Percentiles rank a stretch among this genome's conserved stretches.
These are phyloP conservation scores for Polietes domitor DNA, from an alignment of 2,888 invertebrate genomes.

Conservation along the genomic window DNA sequence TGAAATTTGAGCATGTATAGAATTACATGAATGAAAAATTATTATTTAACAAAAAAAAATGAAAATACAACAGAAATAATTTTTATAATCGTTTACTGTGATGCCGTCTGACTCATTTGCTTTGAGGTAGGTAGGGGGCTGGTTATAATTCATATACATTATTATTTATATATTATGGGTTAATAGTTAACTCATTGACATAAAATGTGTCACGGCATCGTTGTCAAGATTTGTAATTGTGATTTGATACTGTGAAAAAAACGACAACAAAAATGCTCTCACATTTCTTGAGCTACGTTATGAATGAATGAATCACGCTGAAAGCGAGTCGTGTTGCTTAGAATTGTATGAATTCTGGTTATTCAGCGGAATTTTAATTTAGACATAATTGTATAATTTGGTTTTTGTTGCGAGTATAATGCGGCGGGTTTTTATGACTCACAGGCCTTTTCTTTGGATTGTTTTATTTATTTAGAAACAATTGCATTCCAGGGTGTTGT, in stretches of 20 bases:
- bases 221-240: slow-evolving; percentile 1
- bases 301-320: neutral
- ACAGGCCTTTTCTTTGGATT: neutral
- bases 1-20: slow-evolving; percentile 47
- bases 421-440: neutral
- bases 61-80: neutral
- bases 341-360: neutral
- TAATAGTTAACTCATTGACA: slow-evolving; percentile 25
- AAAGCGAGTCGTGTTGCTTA: neutral
- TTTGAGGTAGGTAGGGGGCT: neutral
- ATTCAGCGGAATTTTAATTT: neutral
- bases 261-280: neutral
- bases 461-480: neutral
- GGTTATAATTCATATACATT: neutral
- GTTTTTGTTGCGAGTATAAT: neutral
- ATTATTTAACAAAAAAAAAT: neutral
- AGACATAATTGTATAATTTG: neutral
- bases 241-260: slow-evolving; percentile 3
- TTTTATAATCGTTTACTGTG: neutral
- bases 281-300: neutral
- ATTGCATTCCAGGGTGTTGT: neutral
- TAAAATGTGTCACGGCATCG: slow-evolving; percentile 19
- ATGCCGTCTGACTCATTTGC: neutral
- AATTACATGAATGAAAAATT: slow-evolving; percentile 35
- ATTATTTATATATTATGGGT: slow-evolving; percentile 25